These are phyloP conservation scores for Dreissena rostriformis DNA, from an alignment of 1,140 invertebrate genomes.

Conservation along the genomic window DNA sequence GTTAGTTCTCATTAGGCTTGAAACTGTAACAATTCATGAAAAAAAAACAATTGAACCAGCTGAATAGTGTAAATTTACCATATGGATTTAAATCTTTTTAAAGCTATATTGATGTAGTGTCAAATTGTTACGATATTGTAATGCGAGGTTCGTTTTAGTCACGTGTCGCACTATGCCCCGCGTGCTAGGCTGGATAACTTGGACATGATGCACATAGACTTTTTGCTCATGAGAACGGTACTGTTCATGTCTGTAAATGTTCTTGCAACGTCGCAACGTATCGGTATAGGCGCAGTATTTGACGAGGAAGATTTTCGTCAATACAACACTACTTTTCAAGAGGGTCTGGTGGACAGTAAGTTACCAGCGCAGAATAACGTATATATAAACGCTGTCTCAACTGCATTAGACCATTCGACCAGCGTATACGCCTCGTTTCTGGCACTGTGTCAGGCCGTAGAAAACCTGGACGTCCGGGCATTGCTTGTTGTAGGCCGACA, in stretches of 20 bases:
- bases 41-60: too few relatives aligned
- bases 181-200: too few relatives aligned
- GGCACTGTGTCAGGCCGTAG: background rate
- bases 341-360: background rate
- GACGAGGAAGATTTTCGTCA: background rate
- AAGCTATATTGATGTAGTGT: too few relatives aligned
- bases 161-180: too few relatives aligned
- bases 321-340: background rate
- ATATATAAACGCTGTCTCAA: background rate
- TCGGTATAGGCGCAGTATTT: conserved; percentile 3
- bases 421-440: background rate
- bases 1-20: too few relatives aligned
- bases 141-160: too few relatives aligned
- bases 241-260: background rate
- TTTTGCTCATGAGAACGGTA: background rate
- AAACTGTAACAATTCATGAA: too few relatives aligned
- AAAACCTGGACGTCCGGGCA: background rate
- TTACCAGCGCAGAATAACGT: background rate
- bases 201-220: too few relatives aligned
- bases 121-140: too few relatives aligned
- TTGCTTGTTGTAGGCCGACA: background rate
- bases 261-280: background rate
- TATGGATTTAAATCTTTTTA: too few relatives aligned
- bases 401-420: background rate
- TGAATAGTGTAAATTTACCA: too few relatives aligned